Percentiles rank a stretch among this genome's conserved stretches.
Conservation (phyloP, 2,113 vertebrate genomes). For the Urocolius indicus region DNA sequence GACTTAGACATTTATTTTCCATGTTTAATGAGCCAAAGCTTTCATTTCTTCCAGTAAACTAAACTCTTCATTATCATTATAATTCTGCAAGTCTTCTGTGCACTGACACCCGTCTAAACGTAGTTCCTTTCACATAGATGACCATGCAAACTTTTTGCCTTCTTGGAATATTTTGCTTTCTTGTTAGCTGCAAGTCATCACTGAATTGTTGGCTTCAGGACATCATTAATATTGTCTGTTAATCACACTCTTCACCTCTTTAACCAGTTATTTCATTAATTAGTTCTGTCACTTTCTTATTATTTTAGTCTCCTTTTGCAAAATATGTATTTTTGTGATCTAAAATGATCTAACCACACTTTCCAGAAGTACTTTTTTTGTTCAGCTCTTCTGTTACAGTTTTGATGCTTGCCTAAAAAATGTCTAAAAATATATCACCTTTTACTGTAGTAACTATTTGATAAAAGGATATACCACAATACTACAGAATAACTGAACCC, state of each 20-base stretch:
- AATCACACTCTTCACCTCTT: not conserved
- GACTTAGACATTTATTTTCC: not conserved
- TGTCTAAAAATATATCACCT: not conserved
- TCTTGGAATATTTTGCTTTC: not conserved
- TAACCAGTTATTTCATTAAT: not conserved
- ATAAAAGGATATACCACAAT: not conserved
- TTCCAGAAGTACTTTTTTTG: not conserved
- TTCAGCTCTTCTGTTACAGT: not conserved
- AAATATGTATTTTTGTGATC: not conserved
- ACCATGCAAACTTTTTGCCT: not conserved
- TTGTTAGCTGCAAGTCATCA: not conserved
- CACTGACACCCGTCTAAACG: not conserved
- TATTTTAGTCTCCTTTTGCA: not conserved
- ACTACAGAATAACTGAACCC: not conserved
- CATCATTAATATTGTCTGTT: not conserved
- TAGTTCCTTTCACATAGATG: not conserved
- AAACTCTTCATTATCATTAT: not conserved
- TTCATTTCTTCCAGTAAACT: slow-evolving; percentile 26
- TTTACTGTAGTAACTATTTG: not conserved
- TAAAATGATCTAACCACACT: not conserved
- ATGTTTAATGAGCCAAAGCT: slow-evolving; percentile 17
- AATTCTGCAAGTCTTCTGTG: not conserved
- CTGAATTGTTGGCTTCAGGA: not conserved
- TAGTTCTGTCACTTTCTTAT: not conserved
- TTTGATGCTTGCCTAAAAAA: not conserved